Base-by-base conservation (phyloP, 1,140 invertebrate species). In the Drosophila kurseongensis region DNA sequence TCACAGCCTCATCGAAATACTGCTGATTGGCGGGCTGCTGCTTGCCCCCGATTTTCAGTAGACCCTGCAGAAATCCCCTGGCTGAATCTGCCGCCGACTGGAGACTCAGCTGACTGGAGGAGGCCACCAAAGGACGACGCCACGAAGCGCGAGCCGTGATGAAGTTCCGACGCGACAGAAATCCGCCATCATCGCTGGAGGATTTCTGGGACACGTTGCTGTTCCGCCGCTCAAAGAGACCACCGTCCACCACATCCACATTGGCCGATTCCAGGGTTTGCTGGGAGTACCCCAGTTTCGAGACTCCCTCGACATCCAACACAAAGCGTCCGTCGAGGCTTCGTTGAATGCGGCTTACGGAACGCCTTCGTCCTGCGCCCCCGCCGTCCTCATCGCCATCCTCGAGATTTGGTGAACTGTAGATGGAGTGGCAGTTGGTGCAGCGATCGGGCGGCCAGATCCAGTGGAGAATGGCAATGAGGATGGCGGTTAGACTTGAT, bases 131-230 rank as follows among this genome's bases (percentile, higher is more conserved):
- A 1, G 95, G 95, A 59, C 94, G 93, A 13, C 95, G 92, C 95
- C 95, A 96, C 0, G 95, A 95, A 18, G 94, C 95, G 52, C 95
- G 94, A 4, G 91, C 83, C 6, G 85, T 91, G 47, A 91, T 91
- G 38, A 91, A 91, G 45, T 88, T 91, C 0, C 89, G 78, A 52
- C 93, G 93, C 2, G 94, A 94, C 38, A 96, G 93, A 92, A 97
- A 97, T 2, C 96, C 96, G 35, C 97, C 97, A 90, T 97, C 96
- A 92, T 97, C 96, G 81, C 96, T 97, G 74, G 95, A 95, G 52
- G 95, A 96, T 27, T 94, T 93, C 85, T 95, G 95, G 42, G 95
- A 94, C 36, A 94, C 94, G 23, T 78, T 85, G 81, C 95, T 95
- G 78, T 95, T 94, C 55, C 94, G 93, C 13, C 94, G 93, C 67